Conservation (phyloP, 2,888 invertebrate genomes). For the Cheilosia scutellata region DNA sequence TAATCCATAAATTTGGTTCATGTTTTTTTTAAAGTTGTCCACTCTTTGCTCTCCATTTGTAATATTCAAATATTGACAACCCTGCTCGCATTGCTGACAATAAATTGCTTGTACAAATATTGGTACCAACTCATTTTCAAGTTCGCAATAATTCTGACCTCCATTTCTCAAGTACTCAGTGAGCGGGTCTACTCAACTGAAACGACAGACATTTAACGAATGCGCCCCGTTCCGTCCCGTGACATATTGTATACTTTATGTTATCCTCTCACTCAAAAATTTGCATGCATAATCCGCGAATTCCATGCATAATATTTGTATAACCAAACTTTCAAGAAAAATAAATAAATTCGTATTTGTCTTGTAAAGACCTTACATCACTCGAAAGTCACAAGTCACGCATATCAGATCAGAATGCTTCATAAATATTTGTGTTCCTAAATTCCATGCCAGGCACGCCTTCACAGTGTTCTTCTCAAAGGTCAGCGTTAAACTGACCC, state of each 20-base stretch:
- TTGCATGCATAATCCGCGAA: constrained; percentile 36
- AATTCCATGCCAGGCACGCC: constrained; percentile 53
- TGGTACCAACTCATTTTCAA: constrained; percentile 5
- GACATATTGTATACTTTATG: constrained; percentile 23
- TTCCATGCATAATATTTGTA: constrained; percentile 41
- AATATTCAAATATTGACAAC: too few species aligned
- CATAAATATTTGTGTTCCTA: constrained; percentile 33
- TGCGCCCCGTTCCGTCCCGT: background rate
- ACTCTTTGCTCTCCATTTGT: too few species aligned
- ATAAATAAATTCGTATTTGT: constrained; percentile 6
- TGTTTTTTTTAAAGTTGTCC: too few species aligned
- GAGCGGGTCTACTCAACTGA: background rate
- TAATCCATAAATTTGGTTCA: too few species aligned
- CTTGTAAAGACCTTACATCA: constrained; percentile 30
- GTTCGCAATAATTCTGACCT: constrained; percentile 23
- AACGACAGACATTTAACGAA: constrained; percentile 15
- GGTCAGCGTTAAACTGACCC: constrained; percentile 62
- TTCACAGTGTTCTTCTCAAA: constrained; percentile 41
- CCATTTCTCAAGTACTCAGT: constrained; percentile 21
- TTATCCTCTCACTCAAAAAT: constrained; percentile 23
- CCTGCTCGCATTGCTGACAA: too few species aligned
- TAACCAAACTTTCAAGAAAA: constrained; percentile 27
- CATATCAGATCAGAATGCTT: constrained; percentile 21
- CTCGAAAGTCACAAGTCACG: background rate
- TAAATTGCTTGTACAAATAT: too few species aligned